Evolutionary conservation across 2,797 vertebrate species (phyloP), one percentile per base, ranked within the genome.

Genomic region (Pseudomugil gertrudae): DNA sequence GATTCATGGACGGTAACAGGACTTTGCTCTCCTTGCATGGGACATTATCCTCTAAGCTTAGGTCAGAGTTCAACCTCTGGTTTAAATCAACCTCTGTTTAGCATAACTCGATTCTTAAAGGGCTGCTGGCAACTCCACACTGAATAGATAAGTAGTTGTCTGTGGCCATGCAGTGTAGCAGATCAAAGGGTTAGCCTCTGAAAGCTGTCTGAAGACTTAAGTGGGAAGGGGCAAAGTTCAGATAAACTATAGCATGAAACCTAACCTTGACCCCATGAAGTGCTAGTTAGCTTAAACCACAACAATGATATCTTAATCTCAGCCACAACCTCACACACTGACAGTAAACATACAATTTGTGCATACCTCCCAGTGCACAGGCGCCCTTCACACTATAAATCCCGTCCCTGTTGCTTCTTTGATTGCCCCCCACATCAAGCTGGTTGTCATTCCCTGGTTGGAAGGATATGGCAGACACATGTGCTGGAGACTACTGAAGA

Each of bases 1-100:
- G 95, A 96, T 96, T 96, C 95, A 96, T 96, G 93, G 94, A 93
- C 81, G 81, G 93, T 94, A 94, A 95, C 91, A 88, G 90, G 94
- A 94, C 95, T 93, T 93, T 93, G 90, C 94, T 95, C 94, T 90
- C 92, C 90, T 95, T 95, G 92, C 94, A 94, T 94, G 92, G 91
- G 93, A 94, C 94, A 95, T 95, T 94, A 93, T 95, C 93, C 93
- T 93, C 92, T 90, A 90, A 94, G 93, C 88, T 90, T 89, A 91
- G 94, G 95, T 96, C 95, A 95, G 85, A 89, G 95, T 92, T 95
- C 92, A 89, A 86, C 73, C 86, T 89, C 92, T 92, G 92, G 89
- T 91, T 93, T 94, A 93, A 95, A 95, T 94, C 92, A 94, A 89
- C 87, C 84, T 85, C 86, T 90, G 89, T 91, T 94, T 93, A 93